Conservation (phyloP, 2,888 invertebrate species). For the Saturnia japonica region DNA sequence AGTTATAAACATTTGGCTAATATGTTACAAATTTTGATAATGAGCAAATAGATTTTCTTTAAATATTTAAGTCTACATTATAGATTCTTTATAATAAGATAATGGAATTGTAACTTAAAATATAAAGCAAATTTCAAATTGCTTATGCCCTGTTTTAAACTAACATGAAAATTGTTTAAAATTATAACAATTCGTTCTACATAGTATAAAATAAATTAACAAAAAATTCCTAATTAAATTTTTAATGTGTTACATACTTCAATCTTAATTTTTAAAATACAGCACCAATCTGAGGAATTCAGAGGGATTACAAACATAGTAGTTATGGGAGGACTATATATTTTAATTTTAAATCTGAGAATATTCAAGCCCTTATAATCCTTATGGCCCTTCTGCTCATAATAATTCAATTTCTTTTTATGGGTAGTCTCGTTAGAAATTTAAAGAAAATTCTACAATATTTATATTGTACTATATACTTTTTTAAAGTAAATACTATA, state of each 20-base stretch:
- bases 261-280: not conserved
- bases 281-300: not conserved
- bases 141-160: conserved; percentile 43
- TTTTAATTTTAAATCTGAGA: not conserved
- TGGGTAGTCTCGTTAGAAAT: not conserved
- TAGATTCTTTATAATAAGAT: conserved; percentile 68
- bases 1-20: conserved; percentile 62
- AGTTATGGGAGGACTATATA: not conserved
- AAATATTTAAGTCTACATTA: conserved; percentile 70
- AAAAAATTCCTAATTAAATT: not conserved
- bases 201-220: not conserved
- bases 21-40: conserved; percentile 73
- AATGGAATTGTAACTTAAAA: conserved; percentile 78
- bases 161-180: not conserved
- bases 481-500: conserved; percentile 9
- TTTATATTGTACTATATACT: not conserved
- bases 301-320: not conserved
- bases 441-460: conserved; percentile 4
- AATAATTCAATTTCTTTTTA: not conserved
- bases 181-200: not conserved
- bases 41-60: conserved; percentile 76
- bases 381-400: not conserved
- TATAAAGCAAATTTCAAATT: conserved; percentile 62
- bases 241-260: not conserved
- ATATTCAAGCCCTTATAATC: not conserved